Evolutionary conservation across 2,797 vertebrate species (phyloP), one percentile per base, ranked within the genome.

Genomic region (Dipus sagitta): DNA sequence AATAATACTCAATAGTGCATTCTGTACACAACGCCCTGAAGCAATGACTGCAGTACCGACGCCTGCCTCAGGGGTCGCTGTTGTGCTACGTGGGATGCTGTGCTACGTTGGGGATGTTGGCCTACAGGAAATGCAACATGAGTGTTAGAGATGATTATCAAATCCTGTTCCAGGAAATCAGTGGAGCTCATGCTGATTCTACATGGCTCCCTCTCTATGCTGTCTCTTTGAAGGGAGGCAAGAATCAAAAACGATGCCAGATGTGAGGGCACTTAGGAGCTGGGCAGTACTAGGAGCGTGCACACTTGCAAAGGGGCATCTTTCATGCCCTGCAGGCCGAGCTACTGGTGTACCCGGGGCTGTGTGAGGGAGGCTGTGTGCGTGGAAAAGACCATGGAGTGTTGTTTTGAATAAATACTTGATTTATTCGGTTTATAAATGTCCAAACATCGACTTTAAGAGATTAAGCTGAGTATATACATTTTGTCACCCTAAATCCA

Each of bases 301-400:
- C 26, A 21, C 12, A 32, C 9, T 3, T 23, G 0, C 0, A 23
- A 32, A 24, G 30, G 58, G 24, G 42, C 71, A n/a, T 14, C 60
- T 3, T 1, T 1, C 9, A 0, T 14, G 15, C 20, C 15, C 8
- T 0, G 3, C 1, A 11, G 28, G 52, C 30, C 2, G 3, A 62
- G 7, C 26, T 13, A 2, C 4, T 7, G 2, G 8, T 13, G 26
- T 52, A 38, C 42, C 2, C 21, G 23, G 17, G 14, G 47, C 4
- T 12, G 28, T 32, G 18, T 9, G 24, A 74, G 42, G 38, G 42
- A 38, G 52, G 34, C n/a, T 68, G 64, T 67, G 15, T 58, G n/a
- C 38, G 26, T 2, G 13, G 11, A 71, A 80, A 70, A 32, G 10
- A 34, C 30, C 11, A 17, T 38, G 54, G 24, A 6, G 1, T 38